These are phyloP conservation scores for Hyperoplus immaculatus DNA, from an alignment of 2,797 vertebrate species.

Conservation along the genomic window DNA sequence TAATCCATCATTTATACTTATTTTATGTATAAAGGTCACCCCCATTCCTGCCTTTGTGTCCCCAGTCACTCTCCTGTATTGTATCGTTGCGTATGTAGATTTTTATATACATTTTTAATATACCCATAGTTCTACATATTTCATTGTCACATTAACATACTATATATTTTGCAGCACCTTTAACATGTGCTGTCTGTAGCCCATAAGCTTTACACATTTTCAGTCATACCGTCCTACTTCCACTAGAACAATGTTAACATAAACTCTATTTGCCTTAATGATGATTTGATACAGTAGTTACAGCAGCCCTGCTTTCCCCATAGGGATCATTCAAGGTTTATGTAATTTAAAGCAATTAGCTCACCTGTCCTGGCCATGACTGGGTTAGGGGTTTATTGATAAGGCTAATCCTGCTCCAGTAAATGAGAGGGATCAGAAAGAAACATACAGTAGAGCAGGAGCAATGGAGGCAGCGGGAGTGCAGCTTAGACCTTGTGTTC, in stretches of 20 bases:
- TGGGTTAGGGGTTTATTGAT: not conserved
- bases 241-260: not conserved
- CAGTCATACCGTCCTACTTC: not conserved
- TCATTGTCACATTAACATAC: not conserved
- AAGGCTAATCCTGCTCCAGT: not conserved
- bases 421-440: conserved; percentile 24
- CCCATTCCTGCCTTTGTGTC: not conserved
- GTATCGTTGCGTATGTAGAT: not conserved
- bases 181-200: not conserved
- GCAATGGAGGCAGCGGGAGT: conserved; percentile 20
- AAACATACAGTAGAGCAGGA: conserved; percentile 19
- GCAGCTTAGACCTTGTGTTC: conserved; percentile 62
- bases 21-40: not conserved
- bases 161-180: not conserved
- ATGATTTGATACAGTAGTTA: not conserved
- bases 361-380: not conserved
- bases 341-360: conserved; percentile 10
- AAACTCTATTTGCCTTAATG: not conserved
- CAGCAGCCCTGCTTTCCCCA: not conserved
- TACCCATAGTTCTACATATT: not conserved
- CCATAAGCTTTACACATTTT: not conserved
- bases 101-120: not conserved
- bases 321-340: conserved; percentile 13
- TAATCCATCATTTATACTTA: not conserved
- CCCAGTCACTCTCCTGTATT: not conserved